Conservation (phyloP, 2,113 vertebrate genomes). For the Rhinopithecus roxellana region DNA sequence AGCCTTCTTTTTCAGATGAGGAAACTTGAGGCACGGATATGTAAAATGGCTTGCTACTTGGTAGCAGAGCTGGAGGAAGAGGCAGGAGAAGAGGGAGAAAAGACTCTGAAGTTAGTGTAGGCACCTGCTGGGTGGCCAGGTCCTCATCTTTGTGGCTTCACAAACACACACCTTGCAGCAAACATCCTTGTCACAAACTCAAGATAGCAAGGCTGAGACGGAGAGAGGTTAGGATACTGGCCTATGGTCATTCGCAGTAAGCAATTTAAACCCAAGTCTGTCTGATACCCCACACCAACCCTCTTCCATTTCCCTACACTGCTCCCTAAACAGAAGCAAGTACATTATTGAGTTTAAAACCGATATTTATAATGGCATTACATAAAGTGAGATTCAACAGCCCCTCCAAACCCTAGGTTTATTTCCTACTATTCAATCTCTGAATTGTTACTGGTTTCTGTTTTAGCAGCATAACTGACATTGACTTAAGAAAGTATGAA, state of each 20-base stretch:
- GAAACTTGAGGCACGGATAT: neutral
- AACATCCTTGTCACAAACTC: neutral
- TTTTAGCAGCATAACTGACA: constrained; percentile 29
- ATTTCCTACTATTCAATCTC: neutral
- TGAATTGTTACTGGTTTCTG: neutral
- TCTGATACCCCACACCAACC: neutral
- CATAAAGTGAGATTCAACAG: constrained; percentile 36
- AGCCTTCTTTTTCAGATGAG: neutral
- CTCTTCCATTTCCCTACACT: neutral
- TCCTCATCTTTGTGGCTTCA: rapidly evolving
- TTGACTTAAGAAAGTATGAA: constrained; percentile 57
- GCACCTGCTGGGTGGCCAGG: neutral
- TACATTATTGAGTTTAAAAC: constrained; percentile 30
- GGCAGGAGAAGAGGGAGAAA: neutral
- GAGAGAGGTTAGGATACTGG: neutral
- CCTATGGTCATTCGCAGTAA: neutral
- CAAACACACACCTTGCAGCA: neutral
- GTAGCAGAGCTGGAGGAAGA: neutral
- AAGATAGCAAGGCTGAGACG: neutral
- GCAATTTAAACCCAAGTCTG: neutral
- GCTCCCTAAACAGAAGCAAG: constrained; percentile 36
- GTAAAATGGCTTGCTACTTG: neutral
- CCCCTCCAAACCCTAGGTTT: constrained; percentile 30
- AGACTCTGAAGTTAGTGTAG: neutral
- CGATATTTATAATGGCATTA: constrained; percentile 52